Evolutionary conservation across 2,797 vertebrate genomes (phyloP).

Genomic region (Gymnothorax javanicus): DNA sequence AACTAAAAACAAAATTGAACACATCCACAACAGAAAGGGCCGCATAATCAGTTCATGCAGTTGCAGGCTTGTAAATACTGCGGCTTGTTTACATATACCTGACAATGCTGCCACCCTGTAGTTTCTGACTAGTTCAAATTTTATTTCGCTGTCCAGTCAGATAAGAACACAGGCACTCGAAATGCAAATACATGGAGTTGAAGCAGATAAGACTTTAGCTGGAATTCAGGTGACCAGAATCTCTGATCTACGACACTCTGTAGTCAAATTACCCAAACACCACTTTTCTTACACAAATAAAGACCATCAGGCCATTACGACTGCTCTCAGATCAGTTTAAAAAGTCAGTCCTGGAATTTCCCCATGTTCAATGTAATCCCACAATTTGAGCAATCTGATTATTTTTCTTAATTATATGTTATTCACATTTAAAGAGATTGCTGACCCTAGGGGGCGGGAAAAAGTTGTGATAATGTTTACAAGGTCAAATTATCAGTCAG

Average conservation of each 20-base stretch:
- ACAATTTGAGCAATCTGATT: too few relatives aligned
- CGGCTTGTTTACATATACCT: background rate
- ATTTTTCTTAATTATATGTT: too few relatives aligned
- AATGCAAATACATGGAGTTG: background rate
- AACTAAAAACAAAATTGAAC: background rate
- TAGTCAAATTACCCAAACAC: background rate
- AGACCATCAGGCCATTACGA: background rate
- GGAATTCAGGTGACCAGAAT: background rate
- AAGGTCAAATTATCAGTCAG: too few relatives aligned
- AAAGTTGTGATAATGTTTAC: too few relatives aligned
- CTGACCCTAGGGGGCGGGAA: too few relatives aligned
- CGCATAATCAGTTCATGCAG: background rate
- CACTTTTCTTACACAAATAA: background rate
- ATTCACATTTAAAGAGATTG: too few relatives aligned
- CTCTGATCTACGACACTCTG: conserved; percentile 1
- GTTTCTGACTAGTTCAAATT: background rate
- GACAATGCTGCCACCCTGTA: background rate
- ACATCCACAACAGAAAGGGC: background rate
- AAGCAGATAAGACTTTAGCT: background rate
- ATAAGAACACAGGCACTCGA: background rate
- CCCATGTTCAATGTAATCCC: too few relatives aligned
- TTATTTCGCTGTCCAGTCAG: background rate
- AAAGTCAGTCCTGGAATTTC: too few relatives aligned
- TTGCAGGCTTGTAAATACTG: background rate
- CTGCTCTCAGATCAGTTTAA: background rate